phyloP scores from a whole-genome alignment of 2,888 invertebrate species.

The Limnephilus rhombicus region DNA sequence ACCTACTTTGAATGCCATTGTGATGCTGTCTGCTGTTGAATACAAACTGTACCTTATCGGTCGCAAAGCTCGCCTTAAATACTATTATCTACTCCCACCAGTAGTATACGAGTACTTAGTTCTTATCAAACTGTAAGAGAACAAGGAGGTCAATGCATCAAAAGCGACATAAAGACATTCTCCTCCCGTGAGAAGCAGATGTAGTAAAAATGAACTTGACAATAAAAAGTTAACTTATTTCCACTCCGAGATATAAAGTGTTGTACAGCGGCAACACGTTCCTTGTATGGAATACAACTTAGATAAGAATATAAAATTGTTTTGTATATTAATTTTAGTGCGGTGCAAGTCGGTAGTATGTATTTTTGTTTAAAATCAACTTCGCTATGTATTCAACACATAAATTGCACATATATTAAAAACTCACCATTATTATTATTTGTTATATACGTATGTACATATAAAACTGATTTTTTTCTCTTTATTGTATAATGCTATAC shows the following conservation, averaged over 20 bases:
- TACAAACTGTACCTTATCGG: neutral
- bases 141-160: neutral
- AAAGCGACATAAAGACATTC: neutral
- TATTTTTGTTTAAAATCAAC: too few relatives aligned
- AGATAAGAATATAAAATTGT: neutral
- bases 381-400: too few relatives aligned
- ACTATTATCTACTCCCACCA: neutral
- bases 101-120: neutral
- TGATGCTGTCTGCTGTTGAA: neutral
- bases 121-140: neutral
- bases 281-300: constrained; percentile 68
- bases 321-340: too few relatives aligned
- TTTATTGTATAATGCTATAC: too few relatives aligned
- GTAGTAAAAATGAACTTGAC: neutral
- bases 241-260: neutral
- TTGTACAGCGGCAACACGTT: neutral
- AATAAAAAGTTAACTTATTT: neutral
- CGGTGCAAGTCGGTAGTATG: too few relatives aligned
- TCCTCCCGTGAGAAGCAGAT: neutral
- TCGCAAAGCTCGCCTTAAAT: neutral
- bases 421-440: too few relatives aligned
- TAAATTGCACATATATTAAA: too few relatives aligned
- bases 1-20: neutral
- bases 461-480: too few relatives aligned
- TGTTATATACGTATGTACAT: too few relatives aligned